A percentile compares a stretch with the other conserved stretches of the same genome.
These are phyloP conservation scores for Penelope pileata DNA, from an alignment of 2,113 vertebrate genomes.

Conservation along the genomic window DNA sequence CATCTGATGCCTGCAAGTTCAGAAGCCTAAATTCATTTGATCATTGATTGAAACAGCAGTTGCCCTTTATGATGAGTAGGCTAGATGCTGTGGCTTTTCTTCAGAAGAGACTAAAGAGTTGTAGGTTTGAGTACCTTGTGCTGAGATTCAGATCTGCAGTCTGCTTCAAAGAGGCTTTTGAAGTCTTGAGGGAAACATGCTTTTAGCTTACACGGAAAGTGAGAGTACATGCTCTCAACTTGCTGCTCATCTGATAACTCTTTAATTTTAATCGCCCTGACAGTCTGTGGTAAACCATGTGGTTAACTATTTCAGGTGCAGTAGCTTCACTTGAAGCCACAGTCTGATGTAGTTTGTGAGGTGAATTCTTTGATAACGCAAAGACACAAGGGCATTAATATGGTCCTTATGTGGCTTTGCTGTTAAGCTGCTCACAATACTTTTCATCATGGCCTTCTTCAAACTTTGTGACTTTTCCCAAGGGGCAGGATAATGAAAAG, in stretches of 20 bases:
- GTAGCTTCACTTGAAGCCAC: conserved; percentile 36
- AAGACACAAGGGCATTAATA: neutral
- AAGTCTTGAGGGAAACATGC: conserved; percentile 65
- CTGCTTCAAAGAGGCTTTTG: conserved; percentile 65
- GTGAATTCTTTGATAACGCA: neutral
- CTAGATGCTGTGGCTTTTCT: conserved; percentile 48
- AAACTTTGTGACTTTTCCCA: neutral
- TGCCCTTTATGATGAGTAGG: conserved; percentile 33
- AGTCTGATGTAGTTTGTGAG: conserved; percentile 18
- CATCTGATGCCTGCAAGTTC: neutral
- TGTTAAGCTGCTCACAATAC: neutral
- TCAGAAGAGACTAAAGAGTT: conserved; percentile 37
- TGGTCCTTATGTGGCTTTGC: neutral
- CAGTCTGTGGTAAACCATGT: conserved; percentile 69
- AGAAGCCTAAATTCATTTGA: neutral
- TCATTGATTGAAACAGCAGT: neutral
- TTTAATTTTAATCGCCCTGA: conserved; percentile 72
- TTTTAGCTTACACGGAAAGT: conserved; percentile 69
- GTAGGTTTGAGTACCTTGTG: neutral
- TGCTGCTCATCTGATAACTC: conserved; percentile 63
- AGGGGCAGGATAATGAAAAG: neutral
- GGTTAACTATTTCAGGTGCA: conserved; percentile 70
- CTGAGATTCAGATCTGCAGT: conserved; percentile 53
- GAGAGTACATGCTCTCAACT: conserved; percentile 52
- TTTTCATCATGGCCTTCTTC: neutral